A percentile compares a stretch with the other conserved stretches of the same genome.
Conservation (phyloP, 2,888 invertebrate species). For the Lacanobia oleracea region DNA sequence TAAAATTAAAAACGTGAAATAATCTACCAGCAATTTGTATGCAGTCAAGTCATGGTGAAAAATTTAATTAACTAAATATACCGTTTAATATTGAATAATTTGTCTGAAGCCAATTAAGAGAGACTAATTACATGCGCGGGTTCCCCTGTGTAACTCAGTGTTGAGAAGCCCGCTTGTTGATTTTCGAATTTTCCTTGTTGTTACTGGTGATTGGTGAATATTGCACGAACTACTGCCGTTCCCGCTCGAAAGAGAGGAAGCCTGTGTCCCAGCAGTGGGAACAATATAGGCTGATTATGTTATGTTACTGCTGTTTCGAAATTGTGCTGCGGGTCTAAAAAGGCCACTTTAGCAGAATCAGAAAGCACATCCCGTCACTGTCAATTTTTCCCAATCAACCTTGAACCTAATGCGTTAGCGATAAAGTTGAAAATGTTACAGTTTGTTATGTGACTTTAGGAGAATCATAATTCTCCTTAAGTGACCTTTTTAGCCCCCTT, state of each 20-base stretch:
- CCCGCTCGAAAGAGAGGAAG: too few species aligned
- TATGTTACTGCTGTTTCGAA: conserved; percentile 11
- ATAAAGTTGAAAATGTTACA: too few species aligned
- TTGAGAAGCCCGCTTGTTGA: conserved; percentile 36
- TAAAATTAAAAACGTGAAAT: conserved; percentile 33
- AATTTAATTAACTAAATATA: conserved; percentile 54
- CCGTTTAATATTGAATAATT: conserved; percentile 67
- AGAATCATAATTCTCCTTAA: too few species aligned
- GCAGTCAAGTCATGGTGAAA: conserved; percentile 50
- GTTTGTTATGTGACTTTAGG: too few species aligned
- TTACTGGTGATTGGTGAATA: conserved; percentile 33
- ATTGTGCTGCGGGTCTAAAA: not conserved
- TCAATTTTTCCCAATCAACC: too few species aligned
- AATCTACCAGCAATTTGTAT: conserved; percentile 53
- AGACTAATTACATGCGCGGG: conserved; percentile 63
- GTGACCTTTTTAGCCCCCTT: too few species aligned
- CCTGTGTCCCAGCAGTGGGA: too few species aligned
- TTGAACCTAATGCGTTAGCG: too few species aligned
- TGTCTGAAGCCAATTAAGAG: conserved; percentile 68
- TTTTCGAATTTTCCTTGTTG: conserved; percentile 33
- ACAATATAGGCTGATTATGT: too few species aligned
- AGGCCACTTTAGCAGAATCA: too few species aligned
- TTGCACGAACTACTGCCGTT: conserved; percentile 18
- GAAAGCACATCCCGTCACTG: too few species aligned
- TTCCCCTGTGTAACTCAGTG: conserved; percentile 22